phyloP scores from a whole-genome alignment of 2,888 invertebrate species.

The Rotaria magnacalcarata region DNA sequence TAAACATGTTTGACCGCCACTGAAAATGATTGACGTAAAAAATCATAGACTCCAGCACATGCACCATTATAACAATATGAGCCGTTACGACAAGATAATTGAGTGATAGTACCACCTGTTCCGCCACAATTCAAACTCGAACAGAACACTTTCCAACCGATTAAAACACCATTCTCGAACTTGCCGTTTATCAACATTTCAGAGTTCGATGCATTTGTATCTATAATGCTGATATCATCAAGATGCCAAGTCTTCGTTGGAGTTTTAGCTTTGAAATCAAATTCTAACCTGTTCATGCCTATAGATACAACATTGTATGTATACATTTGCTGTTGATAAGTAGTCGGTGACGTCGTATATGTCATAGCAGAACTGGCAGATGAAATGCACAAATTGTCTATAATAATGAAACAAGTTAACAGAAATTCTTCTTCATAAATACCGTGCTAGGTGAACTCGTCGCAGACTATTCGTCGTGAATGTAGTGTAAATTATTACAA shows the following conservation, averaged over 20 bases:
- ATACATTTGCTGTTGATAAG: background rate
- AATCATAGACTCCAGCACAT: background rate
- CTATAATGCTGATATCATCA: background rate
- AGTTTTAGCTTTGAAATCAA: background rate
- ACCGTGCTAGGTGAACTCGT: too few relatives aligned
- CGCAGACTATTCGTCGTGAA: too few relatives aligned
- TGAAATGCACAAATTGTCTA: background rate
- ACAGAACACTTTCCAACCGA: background rate
- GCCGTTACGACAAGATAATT: background rate
- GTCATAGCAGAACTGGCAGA: background rate
- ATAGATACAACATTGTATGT: background rate
- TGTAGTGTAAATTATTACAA: too few relatives aligned
- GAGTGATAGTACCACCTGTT: background rate
- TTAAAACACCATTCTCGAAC: background rate
- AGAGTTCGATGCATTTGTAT: background rate
- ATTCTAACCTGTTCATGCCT: background rate
- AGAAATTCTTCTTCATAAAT: background rate
- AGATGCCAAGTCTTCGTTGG: background rate
- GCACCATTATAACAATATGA: background rate
- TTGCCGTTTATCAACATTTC: background rate
- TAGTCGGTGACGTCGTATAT: background rate
- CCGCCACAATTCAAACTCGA: background rate
- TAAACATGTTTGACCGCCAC: background rate
- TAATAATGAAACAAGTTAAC: background rate
- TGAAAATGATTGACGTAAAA: background rate